Base-by-base conservation (phyloP, 2,797 vertebrate species). In the Sebastes taczanowskii region DNA sequence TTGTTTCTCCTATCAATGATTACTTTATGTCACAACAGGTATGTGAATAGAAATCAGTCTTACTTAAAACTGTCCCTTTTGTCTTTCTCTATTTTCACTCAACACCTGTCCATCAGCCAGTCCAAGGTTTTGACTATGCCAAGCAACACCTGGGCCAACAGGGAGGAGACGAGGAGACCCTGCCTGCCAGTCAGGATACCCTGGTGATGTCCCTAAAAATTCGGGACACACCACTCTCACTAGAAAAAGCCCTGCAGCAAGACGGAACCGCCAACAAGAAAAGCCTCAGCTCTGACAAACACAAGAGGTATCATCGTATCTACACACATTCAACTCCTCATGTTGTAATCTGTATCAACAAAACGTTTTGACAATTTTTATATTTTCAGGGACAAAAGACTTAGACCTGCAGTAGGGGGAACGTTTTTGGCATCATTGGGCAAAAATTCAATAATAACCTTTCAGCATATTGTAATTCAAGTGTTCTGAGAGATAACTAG, bases 111-210 rank as follows among this genome's bases (percentile, higher is more conserved):
- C 83, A 83, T 76, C 94, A 99, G 98, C 98, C 98, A 16, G 98
- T 99, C 32, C 98, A 99, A 95, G 98, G 98, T 23, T 99, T 99
- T 86, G 98, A 99, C 93, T 99, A 99, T 71, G 98, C 98, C 86
- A 99, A 99, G 91, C 98, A 99, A 83, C 98, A 99, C 90, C 94
- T 99, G 90, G 98, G 98, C 78, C 98, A 98, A 90, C 97, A 98
- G 93, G 97, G 98, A 64, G 97, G 96, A 0, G 98, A 99, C 30
- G 98, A 99, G 80, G 97, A 99, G 83, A 96, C 96, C 74, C 93
- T 97, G 71, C 97, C 97, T 9, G 97, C 95, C 80, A 98, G 97
- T 66, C 97, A 99, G 91, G 98, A 99, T 87, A 99, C 97, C 0
- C 96, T 98, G 20, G 95, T 99, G 76, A 95, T 99, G 86, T 97